phyloP scores from a whole-genome alignment of 1,140 invertebrate genomes.

The Drosophila sucinea region DNA sequence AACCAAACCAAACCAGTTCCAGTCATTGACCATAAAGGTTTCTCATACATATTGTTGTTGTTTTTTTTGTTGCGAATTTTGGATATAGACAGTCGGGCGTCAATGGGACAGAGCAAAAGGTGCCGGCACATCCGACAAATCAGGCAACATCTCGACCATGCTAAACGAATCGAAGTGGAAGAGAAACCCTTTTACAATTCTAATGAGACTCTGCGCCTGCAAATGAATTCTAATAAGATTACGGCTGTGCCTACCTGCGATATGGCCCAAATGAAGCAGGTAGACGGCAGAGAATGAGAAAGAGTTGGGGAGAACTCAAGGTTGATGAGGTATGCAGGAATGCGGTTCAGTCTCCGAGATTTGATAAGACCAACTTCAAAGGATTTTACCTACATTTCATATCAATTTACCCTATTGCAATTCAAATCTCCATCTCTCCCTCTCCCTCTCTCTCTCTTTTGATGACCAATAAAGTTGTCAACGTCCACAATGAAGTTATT shows the following conservation, averaged over 20 bases:
- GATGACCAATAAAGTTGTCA: constrained; percentile 59
- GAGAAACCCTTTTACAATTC: constrained; percentile 34
- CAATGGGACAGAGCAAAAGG: constrained; percentile 48
- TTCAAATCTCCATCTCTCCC: constrained; percentile 18
- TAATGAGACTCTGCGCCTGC: constrained; percentile 33
- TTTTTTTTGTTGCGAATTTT: constrained; percentile 17
- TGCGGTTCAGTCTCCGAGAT: background rate
- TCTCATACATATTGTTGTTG: background rate
- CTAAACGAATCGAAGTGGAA: constrained; percentile 54
- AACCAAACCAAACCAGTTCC: background rate
- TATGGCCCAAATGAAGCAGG: constrained; percentile 41
- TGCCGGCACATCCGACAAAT: constrained; percentile 22
- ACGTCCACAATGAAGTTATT: constrained; percentile 67
- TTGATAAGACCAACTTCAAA: constrained; percentile 1
- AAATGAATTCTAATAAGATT: constrained; percentile 73
- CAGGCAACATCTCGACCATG: constrained; percentile 46
- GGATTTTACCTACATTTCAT: background rate
- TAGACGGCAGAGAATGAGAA: constrained; percentile 36
- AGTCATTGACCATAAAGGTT: background rate
- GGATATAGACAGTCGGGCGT: constrained; percentile 63
- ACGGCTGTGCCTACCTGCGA: constrained; percentile 45
- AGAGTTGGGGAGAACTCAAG: constrained; percentile 42
- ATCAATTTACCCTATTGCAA: background rate
- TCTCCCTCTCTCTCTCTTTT: constrained; percentile 1
- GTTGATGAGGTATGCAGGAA: constrained; percentile 16